A percentile compares a stretch with the other conserved stretches of the same genome.
phyloP scores from a whole-genome alignment of 2,797 vertebrate genomes.

The Amniataba percoides region DNA sequence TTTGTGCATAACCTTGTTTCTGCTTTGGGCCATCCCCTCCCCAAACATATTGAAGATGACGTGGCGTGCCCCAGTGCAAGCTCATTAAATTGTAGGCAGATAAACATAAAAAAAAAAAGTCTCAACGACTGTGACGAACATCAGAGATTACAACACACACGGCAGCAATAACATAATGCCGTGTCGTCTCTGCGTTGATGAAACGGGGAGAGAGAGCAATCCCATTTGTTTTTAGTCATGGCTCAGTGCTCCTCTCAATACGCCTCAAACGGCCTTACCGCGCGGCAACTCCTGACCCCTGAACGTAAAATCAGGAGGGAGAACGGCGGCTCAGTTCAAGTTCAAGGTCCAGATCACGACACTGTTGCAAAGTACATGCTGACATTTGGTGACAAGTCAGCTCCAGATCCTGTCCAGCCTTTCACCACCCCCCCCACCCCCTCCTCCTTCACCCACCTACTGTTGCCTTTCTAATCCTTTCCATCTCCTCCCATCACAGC shows the following conservation, averaged over 20 bases:
- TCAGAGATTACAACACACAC: constrained; percentile 65
- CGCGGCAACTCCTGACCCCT: constrained; percentile 14
- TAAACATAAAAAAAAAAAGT: constrained; percentile 22
- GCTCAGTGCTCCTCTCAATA: constrained; percentile 36
- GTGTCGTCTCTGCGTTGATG: constrained; percentile 60
- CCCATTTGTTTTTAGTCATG: constrained; percentile 67
- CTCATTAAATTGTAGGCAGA: constrained; percentile 48
- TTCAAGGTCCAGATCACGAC: constrained; percentile 24
- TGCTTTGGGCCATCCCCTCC: background rate
- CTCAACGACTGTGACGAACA: constrained; percentile 39
- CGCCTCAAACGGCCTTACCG: no score
- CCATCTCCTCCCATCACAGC: constrained; percentile 46
- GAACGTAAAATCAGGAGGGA: background rate
- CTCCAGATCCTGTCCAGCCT: constrained; percentile 24
- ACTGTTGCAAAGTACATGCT: background rate
- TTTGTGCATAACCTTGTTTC: constrained; percentile 16
- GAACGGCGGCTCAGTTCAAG: constrained; percentile 10
- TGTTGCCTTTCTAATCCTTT: constrained; percentile 55
- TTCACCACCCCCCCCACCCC: constrained; percentile 4
- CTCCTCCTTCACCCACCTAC: background rate
- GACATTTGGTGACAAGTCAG: constrained; percentile 29
- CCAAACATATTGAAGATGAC: constrained; percentile 18
- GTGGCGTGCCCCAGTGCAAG: constrained; percentile 3
- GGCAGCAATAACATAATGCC: constrained; percentile 63
- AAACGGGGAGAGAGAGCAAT: constrained; percentile 67